Evolutionary conservation across 2,797 vertebrate species (phyloP).

Genomic region (Parauchenoglanis ngamensis): DNA sequence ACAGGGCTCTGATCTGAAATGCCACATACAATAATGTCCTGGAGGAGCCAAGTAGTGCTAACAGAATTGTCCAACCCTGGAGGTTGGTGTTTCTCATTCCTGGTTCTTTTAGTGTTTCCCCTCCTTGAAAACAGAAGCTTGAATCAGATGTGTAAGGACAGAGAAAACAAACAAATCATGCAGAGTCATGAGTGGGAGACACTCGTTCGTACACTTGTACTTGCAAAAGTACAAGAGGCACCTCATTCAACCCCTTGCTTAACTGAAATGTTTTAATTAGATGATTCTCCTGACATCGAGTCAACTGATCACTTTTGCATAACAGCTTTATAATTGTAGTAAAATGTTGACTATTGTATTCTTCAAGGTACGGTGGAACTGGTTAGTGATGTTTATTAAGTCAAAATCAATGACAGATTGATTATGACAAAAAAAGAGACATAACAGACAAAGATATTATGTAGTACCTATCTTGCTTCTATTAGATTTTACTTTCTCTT

Average conservation of each 20-base stretch:
- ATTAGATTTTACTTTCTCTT: background rate
- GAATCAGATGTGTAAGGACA: background rate
- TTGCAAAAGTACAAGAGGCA: background rate
- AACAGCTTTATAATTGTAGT: background rate
- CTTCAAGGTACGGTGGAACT: background rate
- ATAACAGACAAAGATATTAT: background rate
- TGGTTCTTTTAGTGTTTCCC: background rate
- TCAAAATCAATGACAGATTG: background rate
- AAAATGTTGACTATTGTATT: background rate
- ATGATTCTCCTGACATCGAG: background rate
- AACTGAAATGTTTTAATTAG: background rate
- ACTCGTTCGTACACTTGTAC: background rate
- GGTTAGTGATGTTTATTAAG: background rate
- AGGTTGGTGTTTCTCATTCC: background rate
- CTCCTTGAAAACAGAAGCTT: background rate
- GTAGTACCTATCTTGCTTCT: background rate
- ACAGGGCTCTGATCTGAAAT: background rate
- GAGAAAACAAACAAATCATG: background rate
- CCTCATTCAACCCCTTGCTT: background rate
- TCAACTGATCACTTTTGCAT: background rate
- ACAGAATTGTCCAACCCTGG: background rate
- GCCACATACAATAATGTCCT: constrained; percentile 14
- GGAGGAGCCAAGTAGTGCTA: background rate
- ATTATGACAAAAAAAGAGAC: background rate
- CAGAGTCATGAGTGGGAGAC: background rate